Percentiles rank a stretch among this genome's conserved stretches.
These are phyloP conservation scores for Agelaius tricolor DNA, from an alignment of 2,113 vertebrate genomes.

Conservation along the genomic window DNA sequence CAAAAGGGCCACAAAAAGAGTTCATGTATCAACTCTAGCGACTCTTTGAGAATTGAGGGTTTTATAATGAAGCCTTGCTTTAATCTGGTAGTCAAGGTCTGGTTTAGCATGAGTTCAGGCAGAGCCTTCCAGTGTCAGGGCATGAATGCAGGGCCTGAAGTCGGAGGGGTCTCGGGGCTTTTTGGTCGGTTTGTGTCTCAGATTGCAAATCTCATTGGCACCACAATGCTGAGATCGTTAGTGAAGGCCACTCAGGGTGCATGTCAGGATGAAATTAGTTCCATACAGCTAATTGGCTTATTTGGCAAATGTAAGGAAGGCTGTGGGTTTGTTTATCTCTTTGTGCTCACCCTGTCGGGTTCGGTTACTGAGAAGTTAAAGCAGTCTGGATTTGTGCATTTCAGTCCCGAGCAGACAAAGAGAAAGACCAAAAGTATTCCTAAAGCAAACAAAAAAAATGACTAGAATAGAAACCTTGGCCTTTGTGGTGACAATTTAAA, in stretches of 20 bases:
- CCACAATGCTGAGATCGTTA: not conserved
- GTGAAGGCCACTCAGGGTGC: not conserved
- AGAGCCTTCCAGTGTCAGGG: not conserved
- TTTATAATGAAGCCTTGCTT: conserved; percentile 26
- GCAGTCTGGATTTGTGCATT: not conserved
- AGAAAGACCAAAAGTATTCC: conserved; percentile 6
- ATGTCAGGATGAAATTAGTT: not conserved
- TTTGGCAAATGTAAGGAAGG: not conserved
- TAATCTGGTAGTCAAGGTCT: not conserved
- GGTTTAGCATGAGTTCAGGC: not conserved
- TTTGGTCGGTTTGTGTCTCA: not conserved
- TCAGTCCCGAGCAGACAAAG: not conserved
- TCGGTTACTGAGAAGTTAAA: not conserved
- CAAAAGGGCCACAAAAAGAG: conserved; percentile 62
- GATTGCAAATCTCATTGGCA: not conserved
- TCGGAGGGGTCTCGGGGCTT: not conserved
- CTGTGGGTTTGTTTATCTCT: not conserved
- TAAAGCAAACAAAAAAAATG: conserved; percentile 13
- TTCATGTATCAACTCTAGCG: conserved; percentile 1
- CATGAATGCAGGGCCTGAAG: not conserved
- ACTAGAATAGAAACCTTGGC: conserved; percentile 22
- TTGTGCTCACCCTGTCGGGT: not conserved
- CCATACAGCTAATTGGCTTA: not conserved
- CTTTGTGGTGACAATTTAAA: conserved; percentile 33
- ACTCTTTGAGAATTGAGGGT: conserved; percentile 7